Evolutionary conservation across 2,888 invertebrate genomes (phyloP).

Genomic region (Ormyrus thymus): DNA sequence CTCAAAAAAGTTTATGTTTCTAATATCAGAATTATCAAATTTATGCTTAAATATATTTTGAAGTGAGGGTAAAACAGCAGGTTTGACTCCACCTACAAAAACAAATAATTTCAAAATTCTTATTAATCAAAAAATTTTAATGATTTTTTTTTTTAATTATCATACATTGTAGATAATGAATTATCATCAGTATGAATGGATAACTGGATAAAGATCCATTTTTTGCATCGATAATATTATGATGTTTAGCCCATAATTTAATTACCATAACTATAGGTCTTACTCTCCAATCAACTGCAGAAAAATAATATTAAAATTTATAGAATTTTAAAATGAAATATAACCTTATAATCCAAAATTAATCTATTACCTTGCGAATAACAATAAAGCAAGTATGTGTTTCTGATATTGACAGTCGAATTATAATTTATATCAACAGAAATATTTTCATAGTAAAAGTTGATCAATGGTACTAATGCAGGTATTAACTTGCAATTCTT

Average conservation of each 20-base stretch:
- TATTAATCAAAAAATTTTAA: too few species aligned
- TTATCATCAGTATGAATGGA: constrained; percentile 6
- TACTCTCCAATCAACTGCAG: constrained; percentile 23
- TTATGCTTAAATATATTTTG: constrained; percentile 83
- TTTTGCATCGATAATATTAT: constrained; percentile 5
- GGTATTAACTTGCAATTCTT: neutral
- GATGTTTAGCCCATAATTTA: constrained; percentile 31
- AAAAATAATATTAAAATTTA: neutral
- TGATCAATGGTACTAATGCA: constrained; percentile 14
- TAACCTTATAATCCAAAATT: neutral
- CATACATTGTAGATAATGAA: constrained; percentile 26
- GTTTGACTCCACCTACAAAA: constrained; percentile 81
- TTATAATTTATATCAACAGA: constrained; percentile 30
- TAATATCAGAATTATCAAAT: constrained; percentile 79
- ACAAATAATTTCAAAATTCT: too few species aligned
- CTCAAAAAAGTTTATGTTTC: constrained; percentile 81
- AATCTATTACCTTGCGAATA: constrained; percentile 34
- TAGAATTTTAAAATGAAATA: neutral
- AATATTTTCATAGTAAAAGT: neutral
- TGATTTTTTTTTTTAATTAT: too few species aligned
- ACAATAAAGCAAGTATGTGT: constrained; percentile 14
- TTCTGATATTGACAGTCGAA: neutral
- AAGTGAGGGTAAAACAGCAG: constrained; percentile 88
- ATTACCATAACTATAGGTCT: constrained; percentile 16
- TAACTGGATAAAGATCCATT: constrained; percentile 25